Base-by-base conservation (phyloP, 2,797 vertebrate species). In the Gallinago solitaria region DNA sequence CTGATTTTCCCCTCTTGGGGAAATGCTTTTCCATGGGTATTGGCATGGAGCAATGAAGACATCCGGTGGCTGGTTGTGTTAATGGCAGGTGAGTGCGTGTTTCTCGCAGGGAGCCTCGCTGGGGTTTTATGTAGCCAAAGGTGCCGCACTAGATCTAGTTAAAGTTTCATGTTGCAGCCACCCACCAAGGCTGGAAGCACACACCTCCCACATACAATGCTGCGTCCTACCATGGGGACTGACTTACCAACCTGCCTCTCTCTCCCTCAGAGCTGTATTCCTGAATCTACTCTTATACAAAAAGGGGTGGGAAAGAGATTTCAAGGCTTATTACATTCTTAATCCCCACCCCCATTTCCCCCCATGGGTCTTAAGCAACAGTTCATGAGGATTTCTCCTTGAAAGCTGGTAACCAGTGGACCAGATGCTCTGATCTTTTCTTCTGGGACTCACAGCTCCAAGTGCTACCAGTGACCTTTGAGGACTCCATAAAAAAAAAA, bases 381-480 rank as follows among this genome's bases (percentile, higher is more conserved):
- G 17, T 45, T 43, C 0, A 0, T 32, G 41, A 75, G 9, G 81
- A 51, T 79, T 96, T 90, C 68, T 79, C 33, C 65, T 59, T 61
- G 59, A 87, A 88, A 82, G 27, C 9, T 85, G 71, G 13, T 90
- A 70, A 79, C 39, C 24, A 74, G 37, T 63, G 14, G 63, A 19
- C 85, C 85, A 95, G 79, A 95, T 67, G 51, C 56, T 15, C 37
- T 78, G 76, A 27, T 79, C 69, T 76, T 73, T 94, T 93, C 92
- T 71, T 84, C 30, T 37, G 51, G 60, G 83, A 93, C 79, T 96
- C 27, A 2, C 75, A 89, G 92, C 83, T 96, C 27, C 50, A 88
- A 97, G 70, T 86, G 76, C 89, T 95, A 95, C 90, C 91, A 89
- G 87, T 97, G 97, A 97, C 96, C 97, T 97, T 82, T 95, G 90